Percentiles rank a stretch among this genome's conserved stretches.
These are phyloP conservation scores for Drosophila auraria DNA, from an alignment of 1,140 invertebrate genomes.

Conservation along the genomic window DNA sequence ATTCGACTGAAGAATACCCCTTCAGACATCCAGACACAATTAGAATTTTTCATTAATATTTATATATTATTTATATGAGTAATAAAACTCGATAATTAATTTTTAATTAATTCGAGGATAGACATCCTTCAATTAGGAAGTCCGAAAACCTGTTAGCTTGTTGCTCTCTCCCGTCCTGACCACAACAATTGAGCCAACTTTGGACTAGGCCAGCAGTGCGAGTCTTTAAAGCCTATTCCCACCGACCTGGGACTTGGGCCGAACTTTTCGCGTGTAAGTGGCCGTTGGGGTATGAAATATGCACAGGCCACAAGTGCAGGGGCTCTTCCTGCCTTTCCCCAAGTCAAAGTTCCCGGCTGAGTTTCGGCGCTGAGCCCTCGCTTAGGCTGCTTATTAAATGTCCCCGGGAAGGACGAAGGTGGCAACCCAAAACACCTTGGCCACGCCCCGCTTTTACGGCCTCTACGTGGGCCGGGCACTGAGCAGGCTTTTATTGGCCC, in stretches of 20 bases:
- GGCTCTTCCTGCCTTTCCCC: neutral
- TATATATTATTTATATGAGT: neutral
- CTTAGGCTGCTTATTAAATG: conserved; percentile 58
- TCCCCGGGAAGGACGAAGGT: conserved; percentile 23
- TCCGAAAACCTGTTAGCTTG: conserved; percentile 16
- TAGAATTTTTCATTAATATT: no score
- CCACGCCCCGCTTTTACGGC: conserved; percentile 43
- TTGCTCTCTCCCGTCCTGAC: conserved; percentile 1
- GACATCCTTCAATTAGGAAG: neutral
- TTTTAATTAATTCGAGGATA: no score
- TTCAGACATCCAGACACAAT: neutral
- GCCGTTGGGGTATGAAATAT: conserved; percentile 44
- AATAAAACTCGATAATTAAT: no score
- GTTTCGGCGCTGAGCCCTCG: conserved; percentile 25
- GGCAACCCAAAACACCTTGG: conserved; percentile 32
- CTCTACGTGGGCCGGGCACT: conserved; percentile 47
- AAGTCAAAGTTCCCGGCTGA: conserved; percentile 23
- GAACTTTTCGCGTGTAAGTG: conserved; percentile 22
- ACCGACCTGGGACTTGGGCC: conserved; percentile 7
- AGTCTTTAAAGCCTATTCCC: conserved; percentile 28
- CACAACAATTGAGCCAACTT: conserved; percentile 4
- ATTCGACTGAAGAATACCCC: conserved; percentile 14
- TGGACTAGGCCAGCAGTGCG: conserved; percentile 24
- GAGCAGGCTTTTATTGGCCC: conserved; percentile 45
- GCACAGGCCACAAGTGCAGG: conserved; percentile 43